Percentiles rank a stretch among this genome's conserved stretches.
These are phyloP conservation scores for Chrysodeixis includens DNA, from an alignment of 2,888 invertebrate species.

Conservation along the genomic window DNA sequence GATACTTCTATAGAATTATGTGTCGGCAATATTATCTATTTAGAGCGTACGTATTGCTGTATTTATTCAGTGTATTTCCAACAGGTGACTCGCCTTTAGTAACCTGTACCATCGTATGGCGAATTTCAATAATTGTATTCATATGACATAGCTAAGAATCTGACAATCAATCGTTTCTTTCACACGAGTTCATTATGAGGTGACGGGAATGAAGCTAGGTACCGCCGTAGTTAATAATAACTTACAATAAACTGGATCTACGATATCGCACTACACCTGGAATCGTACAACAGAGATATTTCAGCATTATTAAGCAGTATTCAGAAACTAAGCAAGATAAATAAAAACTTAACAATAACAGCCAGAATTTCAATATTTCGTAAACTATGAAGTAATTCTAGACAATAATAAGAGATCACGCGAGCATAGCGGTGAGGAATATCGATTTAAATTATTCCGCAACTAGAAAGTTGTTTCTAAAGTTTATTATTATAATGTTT, in stretches of 20 bases:
- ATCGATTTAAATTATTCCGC: constrained; percentile 28
- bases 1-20: neutral
- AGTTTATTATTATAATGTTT: neutral
- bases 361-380: constrained; percentile 14
- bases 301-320: constrained; percentile 18
- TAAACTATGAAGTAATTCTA: constrained; percentile 19
- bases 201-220: constrained; percentile 62
- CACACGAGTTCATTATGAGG: constrained; percentile 67
- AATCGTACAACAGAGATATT: constrained; percentile 29
- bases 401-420: constrained; percentile 19
- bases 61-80: constrained; percentile 25
- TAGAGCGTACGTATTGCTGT: constrained; percentile 27
- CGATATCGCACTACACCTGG: constrained; percentile 42
- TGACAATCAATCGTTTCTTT: constrained; percentile 64
- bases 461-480: constrained; percentile 27
- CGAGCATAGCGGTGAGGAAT: constrained; percentile 19
- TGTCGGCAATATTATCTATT: constrained; percentile 22
- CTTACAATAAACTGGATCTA: constrained; percentile 59
- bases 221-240: constrained; percentile 60
- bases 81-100: constrained; percentile 29
- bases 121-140: constrained; percentile 11
- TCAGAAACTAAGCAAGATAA: neutral
- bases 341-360: constrained; percentile 3
- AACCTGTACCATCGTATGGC: constrained; percentile 9
- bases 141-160: constrained; percentile 34